Evolutionary conservation across 1,140 invertebrate genomes (phyloP).

Genomic region (Plodia interpunctella): DNA sequence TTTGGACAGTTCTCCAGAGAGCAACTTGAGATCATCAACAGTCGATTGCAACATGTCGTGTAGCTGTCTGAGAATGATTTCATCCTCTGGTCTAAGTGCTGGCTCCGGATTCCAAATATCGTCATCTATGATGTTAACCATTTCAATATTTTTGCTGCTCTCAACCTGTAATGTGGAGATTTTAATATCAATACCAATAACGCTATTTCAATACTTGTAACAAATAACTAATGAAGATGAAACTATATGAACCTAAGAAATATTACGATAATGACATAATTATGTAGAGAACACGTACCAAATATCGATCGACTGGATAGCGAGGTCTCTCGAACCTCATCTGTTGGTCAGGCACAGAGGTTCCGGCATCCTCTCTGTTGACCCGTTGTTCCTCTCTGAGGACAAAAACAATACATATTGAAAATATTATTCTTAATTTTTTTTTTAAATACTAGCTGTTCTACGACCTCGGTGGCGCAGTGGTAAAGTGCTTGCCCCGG

Average conservation of each 20-base stretch:
- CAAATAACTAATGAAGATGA: too few species aligned
- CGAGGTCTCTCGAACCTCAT: constrained; percentile 39
- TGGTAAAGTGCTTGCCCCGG: too few species aligned
- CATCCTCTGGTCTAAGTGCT: constrained; percentile 64
- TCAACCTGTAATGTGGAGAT: constrained; percentile 50
- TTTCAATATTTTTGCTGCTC: constrained; percentile 63
- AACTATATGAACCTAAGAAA: too few species aligned
- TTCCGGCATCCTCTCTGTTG: constrained; percentile 60
- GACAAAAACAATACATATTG: constrained; percentile 17
- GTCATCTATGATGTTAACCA: constrained; percentile 62
- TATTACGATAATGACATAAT: too few species aligned
- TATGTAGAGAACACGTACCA: constrained; percentile 44
- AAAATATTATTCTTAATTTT: too few species aligned
- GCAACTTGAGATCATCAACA: constrained; percentile 63
- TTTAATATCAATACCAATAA: constrained; percentile 10
- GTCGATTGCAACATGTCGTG: constrained; percentile 68
- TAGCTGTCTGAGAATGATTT: constrained; percentile 59
- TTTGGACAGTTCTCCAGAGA: constrained; percentile 56
- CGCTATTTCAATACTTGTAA: too few species aligned
- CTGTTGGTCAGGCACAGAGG: constrained; percentile 69
- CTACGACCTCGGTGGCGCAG: too few species aligned
- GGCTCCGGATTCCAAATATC: constrained; percentile 62
- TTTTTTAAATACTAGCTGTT: too few species aligned
- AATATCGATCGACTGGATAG: constrained; percentile 72
- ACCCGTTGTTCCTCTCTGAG: constrained; percentile 45